phyloP scores from a whole-genome alignment of 1,140 invertebrate species.

The Danaus plexippus region DNA sequence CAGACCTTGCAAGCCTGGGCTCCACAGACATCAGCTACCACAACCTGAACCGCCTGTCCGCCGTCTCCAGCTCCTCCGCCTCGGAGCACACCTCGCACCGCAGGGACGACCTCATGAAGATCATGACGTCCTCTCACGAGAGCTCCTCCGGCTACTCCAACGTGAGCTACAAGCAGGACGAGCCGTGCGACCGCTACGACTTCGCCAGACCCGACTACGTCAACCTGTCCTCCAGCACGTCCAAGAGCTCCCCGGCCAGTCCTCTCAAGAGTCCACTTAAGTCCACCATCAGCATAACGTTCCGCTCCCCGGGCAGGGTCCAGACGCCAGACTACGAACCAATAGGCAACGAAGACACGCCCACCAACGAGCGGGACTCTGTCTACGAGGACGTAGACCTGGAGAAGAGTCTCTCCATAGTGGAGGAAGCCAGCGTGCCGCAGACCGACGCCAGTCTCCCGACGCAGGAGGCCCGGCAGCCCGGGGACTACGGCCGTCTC shows the following conservation, averaged over 20 bases:
- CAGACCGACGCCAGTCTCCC: constrained; percentile 69
- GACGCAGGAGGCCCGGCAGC: constrained; percentile 71
- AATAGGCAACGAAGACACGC: constrained; percentile 41
- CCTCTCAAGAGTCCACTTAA: constrained; percentile 72
- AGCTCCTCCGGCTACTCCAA: constrained; percentile 73
- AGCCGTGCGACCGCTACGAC: constrained; percentile 63
- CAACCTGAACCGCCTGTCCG: constrained; percentile 63
- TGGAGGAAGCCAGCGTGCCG: constrained; percentile 68
- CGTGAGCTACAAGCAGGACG: constrained; percentile 67
- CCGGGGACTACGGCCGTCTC: too few relatives aligned
- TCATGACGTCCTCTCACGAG: constrained; percentile 67
- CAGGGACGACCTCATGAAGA: constrained; percentile 44
- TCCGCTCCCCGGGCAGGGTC: constrained; percentile 71
- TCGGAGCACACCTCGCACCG: constrained; percentile 44
- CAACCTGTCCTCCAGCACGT: constrained; percentile 62
- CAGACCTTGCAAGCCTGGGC: constrained; percentile 44
- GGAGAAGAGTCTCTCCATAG: constrained; percentile 63
- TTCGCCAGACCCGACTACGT: constrained; percentile 64
- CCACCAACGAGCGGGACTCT: constrained; percentile 58
- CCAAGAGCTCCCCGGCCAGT: constrained; percentile 56
- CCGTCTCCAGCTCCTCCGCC: constrained; percentile 57
- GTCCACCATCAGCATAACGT: constrained; percentile 80
- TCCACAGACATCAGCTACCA: constrained; percentile 66
- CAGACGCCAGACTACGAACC: constrained; percentile 52
- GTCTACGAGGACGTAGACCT: constrained; percentile 72